Conservation (phyloP, 2,113 vertebrate genomes). For the Diphyllodes magnificus region DNA sequence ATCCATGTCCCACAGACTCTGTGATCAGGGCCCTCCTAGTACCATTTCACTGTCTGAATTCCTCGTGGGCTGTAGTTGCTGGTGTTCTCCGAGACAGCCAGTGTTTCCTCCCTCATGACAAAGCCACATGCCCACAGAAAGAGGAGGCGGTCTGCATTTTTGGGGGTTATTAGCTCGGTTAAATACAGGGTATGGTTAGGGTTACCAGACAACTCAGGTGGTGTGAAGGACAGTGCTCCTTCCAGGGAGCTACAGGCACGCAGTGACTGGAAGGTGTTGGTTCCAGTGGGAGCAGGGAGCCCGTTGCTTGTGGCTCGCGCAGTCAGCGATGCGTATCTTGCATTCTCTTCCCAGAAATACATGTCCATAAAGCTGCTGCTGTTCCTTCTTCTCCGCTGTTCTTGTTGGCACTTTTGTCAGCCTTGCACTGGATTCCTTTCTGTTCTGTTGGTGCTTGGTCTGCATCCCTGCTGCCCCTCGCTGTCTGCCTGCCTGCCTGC, state of each 20-base stretch:
- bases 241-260: not conserved
- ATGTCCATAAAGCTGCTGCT: not conserved
- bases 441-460: not conserved
- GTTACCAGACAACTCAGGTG: not conserved
- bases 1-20: not conserved
- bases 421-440: not conserved
- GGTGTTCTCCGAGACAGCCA: not conserved
- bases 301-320: not conserved
- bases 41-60: not conserved
- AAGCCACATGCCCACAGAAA: not conserved
- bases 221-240: not conserved
- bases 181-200: not conserved
- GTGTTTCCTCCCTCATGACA: not conserved
- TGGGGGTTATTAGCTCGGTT: not conserved
- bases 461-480: slow-evolving; percentile 17
- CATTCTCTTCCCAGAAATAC: not conserved
- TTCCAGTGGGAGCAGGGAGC: not conserved
- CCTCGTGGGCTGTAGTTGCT: not conserved
- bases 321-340: not conserved
- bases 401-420: not conserved
- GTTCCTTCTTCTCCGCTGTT: not conserved
- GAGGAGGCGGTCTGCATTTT: not conserved
- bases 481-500: slow-evolving; percentile 46
- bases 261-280: not conserved
- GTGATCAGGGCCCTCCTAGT: not conserved